Evolutionary conservation across 92 coral and sea anemone genomes (phyloP).

Genomic region (Bergia sp.): DNA sequence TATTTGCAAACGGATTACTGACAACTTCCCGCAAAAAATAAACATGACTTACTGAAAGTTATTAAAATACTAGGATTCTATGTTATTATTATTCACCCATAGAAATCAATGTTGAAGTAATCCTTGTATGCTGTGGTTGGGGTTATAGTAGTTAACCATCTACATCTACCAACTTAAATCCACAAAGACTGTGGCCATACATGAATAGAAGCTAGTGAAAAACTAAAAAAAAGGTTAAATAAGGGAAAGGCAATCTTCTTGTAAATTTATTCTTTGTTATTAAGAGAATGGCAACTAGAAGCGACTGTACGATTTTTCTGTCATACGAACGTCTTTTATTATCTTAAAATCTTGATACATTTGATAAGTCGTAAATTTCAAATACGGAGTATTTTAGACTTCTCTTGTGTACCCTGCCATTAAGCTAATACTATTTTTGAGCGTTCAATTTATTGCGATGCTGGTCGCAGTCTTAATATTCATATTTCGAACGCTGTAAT

Average conservation of each 20-base stretch:
- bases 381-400: neutral
- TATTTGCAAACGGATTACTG: neutral
- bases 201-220: too few species aligned
- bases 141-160: neutral
- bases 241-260: too few species aligned
- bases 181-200: too few species aligned
- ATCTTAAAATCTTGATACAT: neutral
- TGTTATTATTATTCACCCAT: neutral
- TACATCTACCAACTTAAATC: too few species aligned
- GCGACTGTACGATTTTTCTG: neutral
- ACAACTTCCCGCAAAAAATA: neutral
- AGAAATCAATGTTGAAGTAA: neutral
- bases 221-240: too few species aligned
- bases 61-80: neutral
- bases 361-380: neutral
- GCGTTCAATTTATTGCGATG: too few species aligned
- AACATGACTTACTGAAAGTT: neutral
- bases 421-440: too few species aligned
- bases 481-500: too few species aligned
- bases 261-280: too few species aligned
- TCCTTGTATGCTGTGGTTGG: neutral
- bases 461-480: too few species aligned
- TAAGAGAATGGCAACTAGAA: neutral
- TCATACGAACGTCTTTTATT: neutral
- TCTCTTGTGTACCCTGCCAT: too few species aligned